Percentiles rank a stretch among this genome's conserved stretches.
These are phyloP conservation scores for Tanytarsus gracilentus DNA, from an alignment of 2,888 invertebrate species.

Conservation along the genomic window DNA sequence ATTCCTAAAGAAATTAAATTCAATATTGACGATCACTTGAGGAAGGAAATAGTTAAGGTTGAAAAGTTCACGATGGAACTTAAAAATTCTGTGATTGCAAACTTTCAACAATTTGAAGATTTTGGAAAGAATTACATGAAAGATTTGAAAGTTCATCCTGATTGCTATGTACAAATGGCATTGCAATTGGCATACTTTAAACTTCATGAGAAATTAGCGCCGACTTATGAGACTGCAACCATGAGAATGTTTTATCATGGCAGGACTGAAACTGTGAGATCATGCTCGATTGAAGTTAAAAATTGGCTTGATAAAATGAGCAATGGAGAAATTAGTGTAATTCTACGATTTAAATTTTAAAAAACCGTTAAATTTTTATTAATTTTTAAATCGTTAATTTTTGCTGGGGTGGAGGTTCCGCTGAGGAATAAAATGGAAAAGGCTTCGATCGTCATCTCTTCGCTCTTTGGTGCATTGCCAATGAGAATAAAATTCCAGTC, in stretches of 20 bases:
- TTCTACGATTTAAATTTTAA: too few species aligned
- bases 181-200: conserved; percentile 51
- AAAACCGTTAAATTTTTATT: background rate
- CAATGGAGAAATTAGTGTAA: conserved; percentile 32
- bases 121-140: conserved; percentile 49
- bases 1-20: conserved; percentile 44
- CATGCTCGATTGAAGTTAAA: conserved; percentile 48
- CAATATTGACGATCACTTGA: conserved; percentile 43
- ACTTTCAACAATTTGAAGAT: conserved; percentile 40
- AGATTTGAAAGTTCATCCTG: conserved; percentile 48
- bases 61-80: conserved; percentile 36
- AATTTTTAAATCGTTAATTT: conserved; percentile 34
- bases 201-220: conserved; percentile 49
- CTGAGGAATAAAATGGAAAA: conserved; percentile 45
- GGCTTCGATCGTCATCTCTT: conserved; percentile 54
- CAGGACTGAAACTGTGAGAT: conserved; percentile 54
- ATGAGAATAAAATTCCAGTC: conserved; percentile 44
- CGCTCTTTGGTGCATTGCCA: conserved; percentile 47
- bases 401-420: conserved; percentile 45
- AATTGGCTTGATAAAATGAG: conserved; percentile 41
- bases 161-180: conserved; percentile 52
- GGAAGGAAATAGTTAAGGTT: conserved; percentile 43
- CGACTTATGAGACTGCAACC: conserved; percentile 58
- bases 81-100: conserved; percentile 33
- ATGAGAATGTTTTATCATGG: conserved; percentile 53